Evolutionary conservation across 1,140 invertebrate genomes (phyloP), one percentile per base, ranked within the genome.

Genomic region (Heliothis virescens): DNA sequence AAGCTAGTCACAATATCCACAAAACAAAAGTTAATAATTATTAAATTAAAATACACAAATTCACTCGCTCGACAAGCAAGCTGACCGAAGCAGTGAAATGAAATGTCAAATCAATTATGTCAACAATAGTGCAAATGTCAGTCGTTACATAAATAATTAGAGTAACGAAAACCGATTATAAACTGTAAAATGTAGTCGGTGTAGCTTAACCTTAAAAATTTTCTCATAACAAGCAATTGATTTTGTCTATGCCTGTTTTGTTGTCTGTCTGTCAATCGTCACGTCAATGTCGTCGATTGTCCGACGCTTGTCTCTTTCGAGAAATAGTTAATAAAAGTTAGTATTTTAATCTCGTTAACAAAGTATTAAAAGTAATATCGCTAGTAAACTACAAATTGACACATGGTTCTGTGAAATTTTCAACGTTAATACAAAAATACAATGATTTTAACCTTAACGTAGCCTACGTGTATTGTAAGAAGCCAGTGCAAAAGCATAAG

Each of bases 381-480:
- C 13, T 52, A 53, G 5, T 26, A 76, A 52, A 48, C 21, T 9
- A 13, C 34, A 74, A 60, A 60, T 21, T 74, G 13, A 74, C 34
- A 53, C 60, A 65, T 65, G 59, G 41, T 62, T 75, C 57, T 18
- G 57, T 62, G 57, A 62, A 12, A 7, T 26, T 16, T 52, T 65
- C n/a, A 78, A 69, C 50, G 29, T 26, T 67, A 18, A 7, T 1
- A 59, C 5, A 55, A 69, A 47, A 59, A 78, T 67, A 48, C 62
- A 67, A 69, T 78, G 75, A 67, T 57, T 67, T 26, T 78, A 59
- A 59, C 52, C 16, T 67, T 12, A 60, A 67, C 62, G 57, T 79
- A 79, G 73, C 48, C 29, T 71, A 81, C 74, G 79, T 77, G 74
- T 72, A 41, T 81, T 82, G 69, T 72, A 78, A 53, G 69, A 72